Evolutionary conservation across 2,888 invertebrate species (phyloP).

Genomic region (Endotricha flammealis): DNA sequence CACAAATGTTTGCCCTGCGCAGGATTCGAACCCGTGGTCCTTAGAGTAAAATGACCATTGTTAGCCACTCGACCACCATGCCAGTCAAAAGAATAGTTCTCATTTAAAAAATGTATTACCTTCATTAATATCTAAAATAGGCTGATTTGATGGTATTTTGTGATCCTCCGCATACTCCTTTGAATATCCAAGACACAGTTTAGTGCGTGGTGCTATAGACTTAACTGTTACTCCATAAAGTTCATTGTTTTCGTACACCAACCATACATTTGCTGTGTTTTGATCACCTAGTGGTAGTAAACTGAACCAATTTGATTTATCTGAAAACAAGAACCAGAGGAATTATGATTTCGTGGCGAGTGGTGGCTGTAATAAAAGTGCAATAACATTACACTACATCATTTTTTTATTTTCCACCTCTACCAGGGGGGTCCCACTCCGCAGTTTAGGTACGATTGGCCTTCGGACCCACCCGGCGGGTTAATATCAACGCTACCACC

Average conservation of each 20-base stretch:
- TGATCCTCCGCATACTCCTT: constrained; percentile 38
- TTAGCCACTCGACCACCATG: too few species aligned
- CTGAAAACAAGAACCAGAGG: constrained; percentile 25
- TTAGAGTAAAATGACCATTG: too few species aligned
- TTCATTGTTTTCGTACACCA: constrained; percentile 42
- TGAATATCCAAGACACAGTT: constrained; percentile 47
- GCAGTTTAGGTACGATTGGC: neutral
- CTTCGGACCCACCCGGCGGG: too few species aligned
- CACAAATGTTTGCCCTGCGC: too few species aligned
- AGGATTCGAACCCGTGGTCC: too few species aligned
- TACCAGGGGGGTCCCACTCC: neutral
- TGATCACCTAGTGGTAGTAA: constrained; percentile 42
- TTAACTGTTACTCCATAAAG: constrained; percentile 42
- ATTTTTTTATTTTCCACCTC: neutral
- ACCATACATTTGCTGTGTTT: constrained; percentile 47
- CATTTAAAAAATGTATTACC: constrained; percentile 22
- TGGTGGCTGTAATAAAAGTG: too few species aligned
- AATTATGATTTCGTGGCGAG: neutral
- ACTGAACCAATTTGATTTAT: constrained; percentile 57
- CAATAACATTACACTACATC: too few species aligned
- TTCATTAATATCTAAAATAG: constrained; percentile 35
- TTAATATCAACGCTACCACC: too few species aligned
- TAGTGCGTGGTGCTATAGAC: constrained; percentile 31
- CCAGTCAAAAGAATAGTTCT: neutral
- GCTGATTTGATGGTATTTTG: constrained; percentile 28